These are phyloP conservation scores for Micromys minutus DNA, from an alignment of 2,113 vertebrate genomes.

Conservation along the genomic window DNA sequence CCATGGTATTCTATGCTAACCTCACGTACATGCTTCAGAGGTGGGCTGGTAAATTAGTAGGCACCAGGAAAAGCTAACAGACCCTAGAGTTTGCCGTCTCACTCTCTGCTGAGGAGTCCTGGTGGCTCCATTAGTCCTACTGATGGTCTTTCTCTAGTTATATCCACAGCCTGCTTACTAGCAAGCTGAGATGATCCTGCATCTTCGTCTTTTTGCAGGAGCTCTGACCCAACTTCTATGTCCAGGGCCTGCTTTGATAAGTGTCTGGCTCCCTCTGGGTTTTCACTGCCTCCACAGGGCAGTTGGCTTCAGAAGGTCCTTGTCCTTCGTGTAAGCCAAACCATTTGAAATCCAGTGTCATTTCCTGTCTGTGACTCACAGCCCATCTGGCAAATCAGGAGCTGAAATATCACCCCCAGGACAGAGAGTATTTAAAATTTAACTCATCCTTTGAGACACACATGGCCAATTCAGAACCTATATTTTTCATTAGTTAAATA, in stretches of 20 bases:
- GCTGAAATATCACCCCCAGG: conserved; percentile 63
- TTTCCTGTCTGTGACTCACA: conserved; percentile 58
- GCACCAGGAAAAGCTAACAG: not conserved
- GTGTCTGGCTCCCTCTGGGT: conserved; percentile 28
- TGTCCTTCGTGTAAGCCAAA: conserved; percentile 53
- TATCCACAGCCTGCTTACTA: not conserved
- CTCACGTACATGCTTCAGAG: not conserved
- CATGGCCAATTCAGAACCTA: conserved; percentile 63
- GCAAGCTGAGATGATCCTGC: accelerated
- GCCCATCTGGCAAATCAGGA: conserved; percentile 67
- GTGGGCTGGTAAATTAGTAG: not conserved
- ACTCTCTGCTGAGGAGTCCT: accelerated
- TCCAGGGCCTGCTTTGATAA: not conserved
- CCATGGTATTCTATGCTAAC: accelerated
- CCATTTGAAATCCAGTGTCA: conserved; percentile 29
- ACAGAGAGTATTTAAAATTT: conserved; percentile 66
- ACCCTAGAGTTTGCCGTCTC: no score
- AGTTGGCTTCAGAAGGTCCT: conserved; percentile 37
- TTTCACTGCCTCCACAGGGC: conserved; percentile 46
- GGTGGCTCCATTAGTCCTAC: accelerated
- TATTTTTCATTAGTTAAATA: conserved; percentile 76
- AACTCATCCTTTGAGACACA: conserved; percentile 70
- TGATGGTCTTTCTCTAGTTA: not conserved
- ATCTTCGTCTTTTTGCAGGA: not conserved
- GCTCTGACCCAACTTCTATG: not conserved